Percentiles rank a stretch among this genome's conserved stretches.
These are phyloP conservation scores for Acomys russatus DNA, from an alignment of 2,797 vertebrate genomes.

Conservation along the genomic window DNA sequence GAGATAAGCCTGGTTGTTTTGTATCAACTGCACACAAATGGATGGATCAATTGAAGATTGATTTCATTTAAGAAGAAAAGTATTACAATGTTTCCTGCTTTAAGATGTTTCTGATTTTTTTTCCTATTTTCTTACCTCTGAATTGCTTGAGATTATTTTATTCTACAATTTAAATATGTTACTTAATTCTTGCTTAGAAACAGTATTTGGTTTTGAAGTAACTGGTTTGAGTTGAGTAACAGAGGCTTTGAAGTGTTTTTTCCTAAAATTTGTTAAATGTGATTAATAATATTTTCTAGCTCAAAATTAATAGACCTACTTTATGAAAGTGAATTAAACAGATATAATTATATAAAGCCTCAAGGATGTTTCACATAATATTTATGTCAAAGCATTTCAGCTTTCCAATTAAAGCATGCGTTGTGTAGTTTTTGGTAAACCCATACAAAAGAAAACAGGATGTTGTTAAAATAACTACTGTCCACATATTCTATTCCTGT, in stretches of 20 bases:
- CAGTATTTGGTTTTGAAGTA: slow-evolving; percentile 15
- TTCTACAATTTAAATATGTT: not conserved
- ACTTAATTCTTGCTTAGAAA: not conserved
- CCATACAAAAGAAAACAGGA: not conserved
- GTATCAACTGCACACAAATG: slow-evolving; percentile 50
- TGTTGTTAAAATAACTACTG: not conserved
- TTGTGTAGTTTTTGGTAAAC: not conserved
- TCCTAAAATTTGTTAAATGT: not conserved
- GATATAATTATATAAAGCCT: not conserved
- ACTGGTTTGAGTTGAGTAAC: not conserved
- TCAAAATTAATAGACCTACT: not conserved
- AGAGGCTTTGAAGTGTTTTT: not conserved
- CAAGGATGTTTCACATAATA: not conserved
- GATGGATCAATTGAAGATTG: slow-evolving; percentile 70
- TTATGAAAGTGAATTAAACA: slow-evolving; percentile 37
- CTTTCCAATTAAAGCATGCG: not conserved
- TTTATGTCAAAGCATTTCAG: slow-evolving; percentile 40
- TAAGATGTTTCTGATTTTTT: slow-evolving; percentile 60
- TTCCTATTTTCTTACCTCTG: slow-evolving; percentile 3
- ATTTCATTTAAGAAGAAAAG: slow-evolving; percentile 64
- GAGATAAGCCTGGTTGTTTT: slow-evolving; percentile 53
- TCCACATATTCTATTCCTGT: not conserved
- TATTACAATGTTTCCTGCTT: not conserved
- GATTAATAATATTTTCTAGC: not conserved
- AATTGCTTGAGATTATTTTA: slow-evolving; percentile 16